These are phyloP conservation scores for Cetonia aurata DNA, from an alignment of 2,888 invertebrate species.

Conservation along the genomic window DNA sequence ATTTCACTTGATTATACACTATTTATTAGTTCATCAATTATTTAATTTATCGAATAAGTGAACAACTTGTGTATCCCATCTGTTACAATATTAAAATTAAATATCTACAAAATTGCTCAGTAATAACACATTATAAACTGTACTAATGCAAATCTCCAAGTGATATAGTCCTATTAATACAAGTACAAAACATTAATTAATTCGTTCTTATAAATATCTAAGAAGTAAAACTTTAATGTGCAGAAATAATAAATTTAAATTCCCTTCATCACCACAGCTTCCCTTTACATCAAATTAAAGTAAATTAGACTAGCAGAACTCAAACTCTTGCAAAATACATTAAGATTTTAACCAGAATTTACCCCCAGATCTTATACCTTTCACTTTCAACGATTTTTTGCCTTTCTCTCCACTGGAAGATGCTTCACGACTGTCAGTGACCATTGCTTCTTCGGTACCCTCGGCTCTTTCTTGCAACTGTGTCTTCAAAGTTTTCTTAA, in stretches of 20 bases:
- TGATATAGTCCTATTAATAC: constrained; percentile 20
- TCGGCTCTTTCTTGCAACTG: constrained; percentile 74
- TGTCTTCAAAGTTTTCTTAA: constrained; percentile 90
- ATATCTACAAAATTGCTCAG: constrained; percentile 5
- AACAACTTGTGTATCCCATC: constrained; percentile 12
- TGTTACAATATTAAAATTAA: constrained; percentile 15
- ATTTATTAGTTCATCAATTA: constrained; percentile 1
- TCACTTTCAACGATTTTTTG: constrained; percentile 72
- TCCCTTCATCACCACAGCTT: not conserved
- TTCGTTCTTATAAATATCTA: not conserved
- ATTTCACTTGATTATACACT: constrained; percentile 10
- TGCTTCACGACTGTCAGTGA: constrained; percentile 78
- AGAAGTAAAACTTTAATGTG: not conserved
- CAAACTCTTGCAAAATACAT: constrained; percentile 40
- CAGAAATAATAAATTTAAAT: not conserved
- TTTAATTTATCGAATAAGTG: constrained; percentile 1
- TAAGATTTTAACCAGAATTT: constrained; percentile 77
- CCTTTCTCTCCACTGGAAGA: constrained; percentile 70
- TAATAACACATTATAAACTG: constrained; percentile 10
- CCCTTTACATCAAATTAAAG: not conserved
- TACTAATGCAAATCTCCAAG: constrained; percentile 10
- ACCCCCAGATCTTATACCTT: constrained; percentile 75
- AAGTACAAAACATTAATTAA: not conserved
- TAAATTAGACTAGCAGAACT: too few species aligned
- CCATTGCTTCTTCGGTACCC: constrained; percentile 89